A percentile compares a stretch with the other conserved stretches of the same genome.
Evolutionary conservation across 2,113 vertebrate genomes (phyloP).

Genomic region (Rostratula benghalensis): DNA sequence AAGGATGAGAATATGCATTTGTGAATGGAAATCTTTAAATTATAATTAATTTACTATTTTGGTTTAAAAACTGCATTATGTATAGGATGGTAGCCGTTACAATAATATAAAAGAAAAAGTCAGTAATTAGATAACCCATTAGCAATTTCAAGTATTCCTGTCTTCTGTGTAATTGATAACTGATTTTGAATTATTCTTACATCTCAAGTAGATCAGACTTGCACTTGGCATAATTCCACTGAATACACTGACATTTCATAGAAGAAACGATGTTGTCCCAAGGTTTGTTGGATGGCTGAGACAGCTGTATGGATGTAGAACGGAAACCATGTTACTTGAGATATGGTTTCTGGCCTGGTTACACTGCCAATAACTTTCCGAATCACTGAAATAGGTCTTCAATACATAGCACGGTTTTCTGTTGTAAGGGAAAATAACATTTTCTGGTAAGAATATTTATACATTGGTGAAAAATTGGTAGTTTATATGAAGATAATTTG

Average conservation of each 20-base stretch:
- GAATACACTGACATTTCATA: neutral
- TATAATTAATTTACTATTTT: neutral
- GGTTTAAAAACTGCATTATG: neutral
- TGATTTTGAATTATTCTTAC: neutral
- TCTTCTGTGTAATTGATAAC: neutral
- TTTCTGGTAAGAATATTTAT: neutral
- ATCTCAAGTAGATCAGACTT: neutral
- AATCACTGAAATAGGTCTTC: neutral
- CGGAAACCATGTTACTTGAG: neutral
- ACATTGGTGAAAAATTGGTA: neutral
- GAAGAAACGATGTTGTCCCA: neutral
- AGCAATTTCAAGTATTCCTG: neutral
- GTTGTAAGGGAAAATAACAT: neutral
- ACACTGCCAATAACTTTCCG: neutral
- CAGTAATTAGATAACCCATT: neutral
- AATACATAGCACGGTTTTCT: neutral
- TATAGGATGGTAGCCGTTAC: neutral
- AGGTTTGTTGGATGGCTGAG: neutral
- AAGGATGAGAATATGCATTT: neutral
- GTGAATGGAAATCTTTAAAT: neutral
- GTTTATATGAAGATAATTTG: neutral
- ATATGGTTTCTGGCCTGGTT: neutral
- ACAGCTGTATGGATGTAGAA: fast-evolving
- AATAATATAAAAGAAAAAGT: neutral
- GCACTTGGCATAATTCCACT: neutral